Conservation (phyloP, 2,888 invertebrate species). For the Choreutis nemorana region DNA sequence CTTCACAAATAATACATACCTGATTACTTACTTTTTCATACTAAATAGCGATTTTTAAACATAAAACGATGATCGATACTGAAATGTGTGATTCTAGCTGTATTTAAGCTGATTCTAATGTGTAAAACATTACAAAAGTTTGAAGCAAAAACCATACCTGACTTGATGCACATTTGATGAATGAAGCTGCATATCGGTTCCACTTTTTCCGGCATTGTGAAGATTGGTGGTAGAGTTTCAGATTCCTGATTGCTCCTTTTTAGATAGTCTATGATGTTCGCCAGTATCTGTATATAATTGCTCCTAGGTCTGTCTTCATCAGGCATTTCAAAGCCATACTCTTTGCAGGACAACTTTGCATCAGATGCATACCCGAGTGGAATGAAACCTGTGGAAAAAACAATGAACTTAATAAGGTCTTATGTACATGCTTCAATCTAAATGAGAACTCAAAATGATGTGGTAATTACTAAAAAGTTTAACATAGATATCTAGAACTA, state of each 20-base stretch:
- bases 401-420: background rate
- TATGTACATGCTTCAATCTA: background rate
- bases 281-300: constrained; percentile 31
- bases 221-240: constrained; percentile 31
- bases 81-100: too few relatives aligned
- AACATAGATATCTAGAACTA: too few relatives aligned
- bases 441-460: background rate
- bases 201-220: constrained; percentile 40
- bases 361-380: constrained; percentile 44
- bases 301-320: constrained; percentile 15
- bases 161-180: constrained; percentile 28
- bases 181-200: constrained; percentile 29
- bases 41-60: too few relatives aligned
- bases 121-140: too few relatives aligned
- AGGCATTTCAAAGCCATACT: constrained; percentile 33
- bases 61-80: too few relatives aligned
- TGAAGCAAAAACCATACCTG: constrained; percentile 23
- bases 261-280: constrained; percentile 38
- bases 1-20: too few relatives aligned
- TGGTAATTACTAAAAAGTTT: too few relatives aligned
- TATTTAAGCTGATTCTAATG: too few relatives aligned
- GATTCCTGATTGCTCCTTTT: constrained; percentile 19
- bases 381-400: constrained; percentile 31
- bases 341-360: constrained; percentile 27
- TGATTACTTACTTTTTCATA: too few relatives aligned